A percentile compares a stretch with the other conserved stretches of the same genome.
Conservation (phyloP, 2,797 vertebrate species). For the Poeciliopsis turneri region DNA sequence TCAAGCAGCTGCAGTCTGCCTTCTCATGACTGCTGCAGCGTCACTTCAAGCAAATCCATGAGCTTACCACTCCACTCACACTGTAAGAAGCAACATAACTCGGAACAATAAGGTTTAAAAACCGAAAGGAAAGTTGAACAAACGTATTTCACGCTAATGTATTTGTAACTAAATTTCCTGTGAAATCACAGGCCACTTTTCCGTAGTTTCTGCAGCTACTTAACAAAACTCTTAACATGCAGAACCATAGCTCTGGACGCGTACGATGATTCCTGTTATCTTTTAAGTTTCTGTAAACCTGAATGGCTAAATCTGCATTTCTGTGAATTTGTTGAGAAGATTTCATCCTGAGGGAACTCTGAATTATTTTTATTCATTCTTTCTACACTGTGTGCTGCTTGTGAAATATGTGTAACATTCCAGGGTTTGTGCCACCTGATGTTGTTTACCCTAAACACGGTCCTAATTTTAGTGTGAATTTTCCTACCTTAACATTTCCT, state of each 20-base stretch:
- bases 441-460: neutral
- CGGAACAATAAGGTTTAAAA: neutral
- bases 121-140: slow-evolving; percentile 4
- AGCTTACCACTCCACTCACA: slow-evolving; percentile 26
- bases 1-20: slow-evolving; percentile 91
- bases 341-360: neutral
- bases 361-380: neutral
- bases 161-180: slow-evolving; percentile 2
- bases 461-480: neutral
- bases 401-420: slow-evolving; percentile 3
- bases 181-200: neutral
- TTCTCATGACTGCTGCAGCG: slow-evolving; percentile 73
- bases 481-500: neutral
- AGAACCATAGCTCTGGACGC: neutral
- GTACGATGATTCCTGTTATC: neutral
- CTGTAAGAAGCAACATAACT: slow-evolving; percentile 2
- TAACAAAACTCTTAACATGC: neutral
- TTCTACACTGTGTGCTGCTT: neutral
- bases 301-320: neutral
- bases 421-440: neutral
- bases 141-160: slow-evolving; percentile 15
- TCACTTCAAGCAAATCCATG: slow-evolving; percentile 13
- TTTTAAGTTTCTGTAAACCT: neutral
- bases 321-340: neutral
- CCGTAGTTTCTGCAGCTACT: neutral